Percentiles rank a stretch among this genome's conserved stretches.
Conservation (phyloP, 2,113 vertebrate genomes). For the Pipa parva region DNA sequence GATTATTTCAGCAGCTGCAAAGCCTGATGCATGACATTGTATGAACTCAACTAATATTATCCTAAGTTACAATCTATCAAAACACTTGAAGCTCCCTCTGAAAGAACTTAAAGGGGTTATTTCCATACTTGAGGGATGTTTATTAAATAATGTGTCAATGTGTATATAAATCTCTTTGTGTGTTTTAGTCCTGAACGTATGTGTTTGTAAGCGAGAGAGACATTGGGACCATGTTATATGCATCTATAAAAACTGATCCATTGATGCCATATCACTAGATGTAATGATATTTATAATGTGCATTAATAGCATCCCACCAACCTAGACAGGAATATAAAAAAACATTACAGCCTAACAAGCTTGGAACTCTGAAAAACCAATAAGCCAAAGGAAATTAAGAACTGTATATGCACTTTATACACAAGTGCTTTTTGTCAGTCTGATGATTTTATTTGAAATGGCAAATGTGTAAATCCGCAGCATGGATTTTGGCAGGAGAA, state of each 20-base stretch:
- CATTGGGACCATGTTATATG: no score
- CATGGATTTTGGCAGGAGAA: slow-evolving; percentile 37
- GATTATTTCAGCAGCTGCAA: no score
- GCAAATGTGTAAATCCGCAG: slow-evolving; percentile 38
- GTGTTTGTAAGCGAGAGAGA: no score
- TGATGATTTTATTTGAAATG: slow-evolving; percentile 42
- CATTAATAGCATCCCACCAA: slow-evolving; percentile 4
- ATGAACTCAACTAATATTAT: no score
- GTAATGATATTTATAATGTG: background rate
- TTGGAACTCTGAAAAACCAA: slow-evolving; percentile 12
- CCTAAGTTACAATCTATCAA: no score
- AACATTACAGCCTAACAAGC: slow-evolving; percentile 16
- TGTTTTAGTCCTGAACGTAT: no score
- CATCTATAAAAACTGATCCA: background rate
- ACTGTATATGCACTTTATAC: background rate
- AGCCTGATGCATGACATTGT: no score
- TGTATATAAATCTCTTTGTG: no score
- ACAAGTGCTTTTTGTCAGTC: slow-evolving; percentile 40
- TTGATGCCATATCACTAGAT: background rate
- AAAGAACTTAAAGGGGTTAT: no score
- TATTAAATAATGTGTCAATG: no score
- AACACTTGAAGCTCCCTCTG: no score
- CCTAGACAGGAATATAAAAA: slow-evolving; percentile 10
- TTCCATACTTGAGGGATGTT: no score
- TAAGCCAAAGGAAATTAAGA: slow-evolving; percentile 23